Evolutionary conservation across 2,797 vertebrate species (phyloP).

Genomic region (Phataginus tricuspis): DNA sequence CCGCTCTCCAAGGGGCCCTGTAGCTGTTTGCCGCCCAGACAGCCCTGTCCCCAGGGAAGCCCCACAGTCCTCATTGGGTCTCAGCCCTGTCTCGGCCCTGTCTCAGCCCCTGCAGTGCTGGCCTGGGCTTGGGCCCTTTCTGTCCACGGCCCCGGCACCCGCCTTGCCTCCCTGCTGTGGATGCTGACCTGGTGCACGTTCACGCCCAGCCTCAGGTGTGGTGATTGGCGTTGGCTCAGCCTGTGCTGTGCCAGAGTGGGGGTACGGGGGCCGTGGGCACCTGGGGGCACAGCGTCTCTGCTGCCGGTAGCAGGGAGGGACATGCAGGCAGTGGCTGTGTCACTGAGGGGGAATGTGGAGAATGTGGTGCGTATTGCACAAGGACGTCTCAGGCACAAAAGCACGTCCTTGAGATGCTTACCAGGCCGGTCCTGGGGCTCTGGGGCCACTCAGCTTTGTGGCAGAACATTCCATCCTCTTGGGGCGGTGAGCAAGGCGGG

Average conservation of each 20-base stretch:
- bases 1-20: too few relatives aligned
- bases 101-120: too few relatives aligned
- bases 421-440: rapidly evolving
- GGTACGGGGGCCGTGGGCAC: neutral
- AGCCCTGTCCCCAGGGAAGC: too few relatives aligned
- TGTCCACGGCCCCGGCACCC: rapidly evolving
- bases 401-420: neutral
- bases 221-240: rapidly evolving
- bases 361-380: neutral
- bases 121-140: neutral
- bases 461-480: neutral
- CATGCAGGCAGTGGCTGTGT: rapidly evolving
- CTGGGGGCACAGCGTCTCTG: rapidly evolving
- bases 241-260: rapidly evolving
- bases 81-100: too few relatives aligned
- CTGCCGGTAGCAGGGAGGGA: neutral
- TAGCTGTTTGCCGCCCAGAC: too few relatives aligned
- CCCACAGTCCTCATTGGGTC: too few relatives aligned
- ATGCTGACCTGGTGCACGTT: too few relatives aligned
- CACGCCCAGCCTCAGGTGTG: rapidly evolving
- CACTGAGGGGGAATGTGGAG: neutral
- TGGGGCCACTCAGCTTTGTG: rapidly evolving
- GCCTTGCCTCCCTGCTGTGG: neutral
- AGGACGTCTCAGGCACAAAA: rapidly evolving
- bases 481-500: too few relatives aligned